Conservation (phyloP, 2,113 vertebrate genomes). For the Forbesichthys agassizii region DNA sequence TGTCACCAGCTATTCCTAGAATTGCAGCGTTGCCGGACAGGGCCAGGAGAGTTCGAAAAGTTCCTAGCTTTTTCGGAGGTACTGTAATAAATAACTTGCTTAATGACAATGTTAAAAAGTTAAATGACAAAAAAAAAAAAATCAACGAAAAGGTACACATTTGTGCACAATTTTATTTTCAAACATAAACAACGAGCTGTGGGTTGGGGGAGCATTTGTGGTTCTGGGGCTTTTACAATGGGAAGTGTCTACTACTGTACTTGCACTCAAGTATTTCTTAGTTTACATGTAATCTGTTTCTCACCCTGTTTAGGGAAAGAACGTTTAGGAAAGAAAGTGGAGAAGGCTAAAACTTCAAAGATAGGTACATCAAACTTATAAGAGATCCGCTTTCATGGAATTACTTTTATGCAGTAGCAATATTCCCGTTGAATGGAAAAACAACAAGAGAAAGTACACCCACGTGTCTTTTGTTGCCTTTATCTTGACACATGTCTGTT, state of each 20-base stretch:
- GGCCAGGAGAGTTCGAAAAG: constrained; percentile 17
- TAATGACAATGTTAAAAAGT: not conserved
- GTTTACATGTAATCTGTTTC: not conserved
- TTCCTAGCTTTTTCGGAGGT: constrained; percentile 50
- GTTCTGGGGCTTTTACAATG: too few relatives aligned
- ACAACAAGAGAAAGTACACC: not conserved
- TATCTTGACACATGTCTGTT: too few relatives aligned
- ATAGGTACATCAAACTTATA: constrained; percentile 25
- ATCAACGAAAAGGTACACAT: too few relatives aligned
- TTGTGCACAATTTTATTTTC: too few relatives aligned
- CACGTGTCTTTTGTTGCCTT: not conserved
- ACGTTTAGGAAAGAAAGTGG: constrained; percentile 26
- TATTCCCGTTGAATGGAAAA: not conserved
- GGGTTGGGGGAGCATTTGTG: too few relatives aligned
- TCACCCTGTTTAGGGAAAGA: constrained; percentile 17
- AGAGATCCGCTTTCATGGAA: not conserved
- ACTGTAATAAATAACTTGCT: not conserved
- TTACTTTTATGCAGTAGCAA: not conserved
- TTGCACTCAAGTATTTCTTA: too few relatives aligned
- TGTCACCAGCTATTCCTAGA: constrained; percentile 57
- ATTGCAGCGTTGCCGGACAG: constrained; percentile 17
- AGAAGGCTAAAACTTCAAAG: constrained; percentile 45
- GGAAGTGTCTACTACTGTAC: too few relatives aligned
- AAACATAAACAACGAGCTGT: too few relatives aligned
- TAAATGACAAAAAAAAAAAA: too few relatives aligned